A percentile compares a stretch with the other conserved stretches of the same genome.
Evolutionary conservation across 2,888 invertebrate genomes (phyloP).

Genomic region (Crossocerus cetratus): DNA sequence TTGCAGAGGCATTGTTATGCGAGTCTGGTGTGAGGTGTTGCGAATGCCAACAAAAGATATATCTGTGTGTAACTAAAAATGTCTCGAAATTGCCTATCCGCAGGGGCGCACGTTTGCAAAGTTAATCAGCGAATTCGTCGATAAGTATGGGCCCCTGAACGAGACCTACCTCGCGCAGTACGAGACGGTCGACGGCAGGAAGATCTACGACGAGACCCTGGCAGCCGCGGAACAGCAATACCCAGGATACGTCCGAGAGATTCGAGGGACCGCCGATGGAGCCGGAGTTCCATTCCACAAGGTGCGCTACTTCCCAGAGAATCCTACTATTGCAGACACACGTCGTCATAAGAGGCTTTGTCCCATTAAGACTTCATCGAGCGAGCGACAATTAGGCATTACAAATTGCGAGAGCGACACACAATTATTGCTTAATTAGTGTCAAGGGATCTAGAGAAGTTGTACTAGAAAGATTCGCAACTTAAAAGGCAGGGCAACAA

Average conservation of each 20-base stretch:
- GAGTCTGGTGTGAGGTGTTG: no score
- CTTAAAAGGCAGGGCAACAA: no score
- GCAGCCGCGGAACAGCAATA: conserved; percentile 83
- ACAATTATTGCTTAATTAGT: not conserved
- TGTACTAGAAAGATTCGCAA: no score
- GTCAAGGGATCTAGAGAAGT: no score
- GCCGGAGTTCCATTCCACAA: conserved; percentile 89
- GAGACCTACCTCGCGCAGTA: conserved; percentile 85
- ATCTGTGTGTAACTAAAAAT: no score
- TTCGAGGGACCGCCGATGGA: conserved; percentile 92
- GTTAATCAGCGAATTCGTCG: conserved; percentile 85
- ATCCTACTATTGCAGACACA: no score
- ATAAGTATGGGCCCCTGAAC: conserved; percentile 81
- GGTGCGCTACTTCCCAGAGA: conserved; percentile 76
- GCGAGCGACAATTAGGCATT: no score
- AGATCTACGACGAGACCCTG: conserved; percentile 87
- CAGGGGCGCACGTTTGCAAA: conserved; percentile 89
- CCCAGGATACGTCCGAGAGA: conserved; percentile 90
- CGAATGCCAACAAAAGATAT: no score
- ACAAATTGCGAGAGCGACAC: no score
- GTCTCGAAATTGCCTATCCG: no score
- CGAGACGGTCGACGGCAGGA: conserved; percentile 83
- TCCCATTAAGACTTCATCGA: no score
- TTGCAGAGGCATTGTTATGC: not conserved
- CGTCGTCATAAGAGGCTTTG: no score